Conservation (phyloP, 2,797 vertebrate genomes). For the Tapera naevia region DNA sequence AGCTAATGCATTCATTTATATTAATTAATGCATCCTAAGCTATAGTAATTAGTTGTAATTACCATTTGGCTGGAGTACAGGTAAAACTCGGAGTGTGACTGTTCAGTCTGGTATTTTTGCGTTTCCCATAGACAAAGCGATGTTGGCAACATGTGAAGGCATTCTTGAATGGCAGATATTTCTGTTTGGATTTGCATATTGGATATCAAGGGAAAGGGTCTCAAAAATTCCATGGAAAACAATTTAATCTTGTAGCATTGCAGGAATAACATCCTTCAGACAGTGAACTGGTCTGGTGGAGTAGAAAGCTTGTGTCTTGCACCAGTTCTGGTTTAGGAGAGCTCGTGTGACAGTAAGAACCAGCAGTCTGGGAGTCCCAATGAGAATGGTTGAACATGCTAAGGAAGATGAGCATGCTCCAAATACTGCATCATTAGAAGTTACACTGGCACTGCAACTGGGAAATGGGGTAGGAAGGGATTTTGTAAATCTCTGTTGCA, state of each 20-base stretch:
- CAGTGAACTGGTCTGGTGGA: fast-evolving
- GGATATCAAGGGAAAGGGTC: neutral
- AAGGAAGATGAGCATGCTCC: neutral
- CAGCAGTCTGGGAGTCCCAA: fast-evolving
- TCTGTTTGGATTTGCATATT: fast-evolving
- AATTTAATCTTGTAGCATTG: fast-evolving
- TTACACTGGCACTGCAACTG: fast-evolving
- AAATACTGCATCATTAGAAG: neutral
- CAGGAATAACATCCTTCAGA: fast-evolving
- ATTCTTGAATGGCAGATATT: neutral
- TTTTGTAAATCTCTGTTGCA: neutral
- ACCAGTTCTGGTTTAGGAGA: neutral
- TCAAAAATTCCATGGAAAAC: fast-evolving
- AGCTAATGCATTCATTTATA: neutral
- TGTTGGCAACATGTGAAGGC: neutral
- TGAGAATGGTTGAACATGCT: neutral
- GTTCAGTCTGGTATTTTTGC: neutral
- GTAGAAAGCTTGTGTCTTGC: neutral
- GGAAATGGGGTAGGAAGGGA: neutral
- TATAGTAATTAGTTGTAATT: slow-evolving; percentile 9
- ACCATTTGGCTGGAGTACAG: neutral
- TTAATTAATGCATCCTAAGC: neutral
- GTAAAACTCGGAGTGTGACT: neutral
- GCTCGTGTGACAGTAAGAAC: fast-evolving
- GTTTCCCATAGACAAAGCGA: neutral